A percentile compares a stretch with the other conserved stretches of the same genome.
These are phyloP conservation scores for Drosophila pectinifera DNA, from an alignment of 1,140 invertebrate genomes.

Conservation along the genomic window DNA sequence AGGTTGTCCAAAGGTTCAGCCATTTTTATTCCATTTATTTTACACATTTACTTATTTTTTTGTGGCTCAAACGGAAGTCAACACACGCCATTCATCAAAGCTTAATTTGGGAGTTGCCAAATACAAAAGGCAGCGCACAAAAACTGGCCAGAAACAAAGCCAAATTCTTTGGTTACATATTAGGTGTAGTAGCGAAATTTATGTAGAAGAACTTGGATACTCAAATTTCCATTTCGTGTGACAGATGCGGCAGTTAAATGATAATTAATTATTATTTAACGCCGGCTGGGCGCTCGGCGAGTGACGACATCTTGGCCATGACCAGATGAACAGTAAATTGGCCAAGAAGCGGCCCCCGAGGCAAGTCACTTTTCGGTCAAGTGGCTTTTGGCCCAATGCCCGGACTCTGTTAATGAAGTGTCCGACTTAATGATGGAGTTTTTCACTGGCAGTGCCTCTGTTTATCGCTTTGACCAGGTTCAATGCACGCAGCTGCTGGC, in stretches of 20 bases:
- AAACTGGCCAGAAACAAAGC: slow-evolving; percentile 29
- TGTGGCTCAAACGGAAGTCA: slow-evolving; percentile 54
- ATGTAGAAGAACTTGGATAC: slow-evolving; percentile 27
- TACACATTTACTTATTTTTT: slow-evolving; percentile 26
- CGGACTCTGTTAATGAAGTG: slow-evolving; percentile 45
- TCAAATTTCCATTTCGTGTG: slow-evolving; percentile 53
- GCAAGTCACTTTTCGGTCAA: slow-evolving; percentile 50
- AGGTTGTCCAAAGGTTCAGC: background rate
- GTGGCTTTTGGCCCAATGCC: slow-evolving; percentile 53
- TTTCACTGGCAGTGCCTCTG: slow-evolving; percentile 8
- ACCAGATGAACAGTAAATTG: slow-evolving; percentile 37
- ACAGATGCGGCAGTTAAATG: slow-evolving; percentile 59
- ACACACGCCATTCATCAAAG: slow-evolving; percentile 59
- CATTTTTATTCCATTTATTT: slow-evolving; percentile 38
- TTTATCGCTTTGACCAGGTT: slow-evolving; percentile 38
- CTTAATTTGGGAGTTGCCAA: slow-evolving; percentile 42
- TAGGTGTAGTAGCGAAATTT: slow-evolving; percentile 69
- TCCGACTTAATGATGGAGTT: slow-evolving; percentile 33
- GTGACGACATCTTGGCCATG: slow-evolving; percentile 45
- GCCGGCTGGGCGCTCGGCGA: slow-evolving; percentile 1
- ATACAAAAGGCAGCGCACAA: slow-evolving; percentile 21
- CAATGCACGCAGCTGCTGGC: slow-evolving; percentile 55
- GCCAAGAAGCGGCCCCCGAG: slow-evolving; percentile 22
- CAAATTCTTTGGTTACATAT: slow-evolving; percentile 65
- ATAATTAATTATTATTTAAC: slow-evolving; percentile 61